Conservation (phyloP, 2,797 vertebrate species). For the Ficedula albicollis region DNA sequence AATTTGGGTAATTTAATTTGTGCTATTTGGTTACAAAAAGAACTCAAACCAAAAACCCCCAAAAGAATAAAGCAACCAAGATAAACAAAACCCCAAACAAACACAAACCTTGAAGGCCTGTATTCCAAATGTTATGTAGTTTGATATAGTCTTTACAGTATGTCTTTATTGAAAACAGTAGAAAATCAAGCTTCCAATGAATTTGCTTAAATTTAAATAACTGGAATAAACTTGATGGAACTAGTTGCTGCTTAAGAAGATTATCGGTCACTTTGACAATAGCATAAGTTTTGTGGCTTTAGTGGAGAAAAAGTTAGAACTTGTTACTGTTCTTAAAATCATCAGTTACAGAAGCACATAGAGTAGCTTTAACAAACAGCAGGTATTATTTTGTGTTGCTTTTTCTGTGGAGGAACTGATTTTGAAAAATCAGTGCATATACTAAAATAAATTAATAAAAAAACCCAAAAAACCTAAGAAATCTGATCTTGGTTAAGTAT, state of each 20-base stretch:
- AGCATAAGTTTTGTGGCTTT: neutral
- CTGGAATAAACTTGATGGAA: neutral
- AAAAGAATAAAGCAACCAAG: fast-evolving
- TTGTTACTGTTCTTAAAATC: neutral
- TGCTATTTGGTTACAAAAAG: neutral
- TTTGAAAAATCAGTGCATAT: neutral
- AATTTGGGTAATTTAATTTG: neutral
- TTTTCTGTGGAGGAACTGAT: neutral
- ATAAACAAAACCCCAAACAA: neutral
- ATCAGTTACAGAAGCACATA: neutral
- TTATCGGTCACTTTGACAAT: neutral
- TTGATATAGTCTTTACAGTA: neutral
- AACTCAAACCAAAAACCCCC: fast-evolving
- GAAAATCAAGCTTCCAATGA: neutral
- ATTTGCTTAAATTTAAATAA: neutral
- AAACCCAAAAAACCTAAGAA: neutral
- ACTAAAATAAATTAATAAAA: neutral
- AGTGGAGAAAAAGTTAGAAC: neutral
- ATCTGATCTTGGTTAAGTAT: neutral
- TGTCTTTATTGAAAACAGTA: neutral
- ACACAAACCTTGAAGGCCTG: neutral
- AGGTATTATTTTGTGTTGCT: neutral
- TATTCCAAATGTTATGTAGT: neutral
- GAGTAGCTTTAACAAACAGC: neutral
- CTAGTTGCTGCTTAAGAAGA: neutral